These are phyloP conservation scores for Pemphredon lugubris DNA, from an alignment of 2,888 invertebrate species.

Conservation along the genomic window DNA sequence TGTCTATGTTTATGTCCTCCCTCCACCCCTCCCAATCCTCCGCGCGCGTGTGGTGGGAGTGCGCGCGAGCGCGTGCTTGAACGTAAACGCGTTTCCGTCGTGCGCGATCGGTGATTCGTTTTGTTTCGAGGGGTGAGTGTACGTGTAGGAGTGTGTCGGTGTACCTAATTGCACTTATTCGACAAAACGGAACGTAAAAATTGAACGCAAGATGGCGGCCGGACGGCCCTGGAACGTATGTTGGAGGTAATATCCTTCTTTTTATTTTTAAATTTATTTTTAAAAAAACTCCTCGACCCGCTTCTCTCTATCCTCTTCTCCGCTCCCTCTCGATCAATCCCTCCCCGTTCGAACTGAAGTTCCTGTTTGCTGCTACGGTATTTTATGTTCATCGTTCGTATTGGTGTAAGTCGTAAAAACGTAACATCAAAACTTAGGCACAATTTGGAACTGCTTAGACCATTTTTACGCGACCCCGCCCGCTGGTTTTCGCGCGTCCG, in stretches of 20 bases:
- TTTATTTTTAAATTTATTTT: constrained; percentile 59
- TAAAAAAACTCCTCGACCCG: constrained; percentile 42
- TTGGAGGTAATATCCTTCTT: constrained; percentile 73
- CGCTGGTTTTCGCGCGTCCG: constrained; percentile 20
- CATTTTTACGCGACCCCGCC: constrained; percentile 64
- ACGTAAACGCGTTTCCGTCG: constrained; percentile 7
- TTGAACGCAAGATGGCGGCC: constrained; percentile 80
- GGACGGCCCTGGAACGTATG: constrained; percentile 77
- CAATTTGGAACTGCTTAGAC: constrained; percentile 81
- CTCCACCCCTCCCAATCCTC: background rate
- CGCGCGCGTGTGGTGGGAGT: background rate
- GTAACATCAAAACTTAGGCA: constrained; percentile 80
- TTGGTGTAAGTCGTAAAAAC: constrained; percentile 74
- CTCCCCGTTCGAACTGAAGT: constrained; percentile 56
- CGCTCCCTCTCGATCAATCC: constrained; percentile 22
- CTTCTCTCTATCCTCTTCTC: constrained; percentile 29
- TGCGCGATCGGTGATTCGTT: constrained; percentile 34
- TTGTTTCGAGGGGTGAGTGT: no score
- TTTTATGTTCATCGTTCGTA: constrained; percentile 55
- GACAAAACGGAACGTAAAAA: constrained; percentile 79
- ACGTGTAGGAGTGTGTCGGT: constrained; percentile 60
- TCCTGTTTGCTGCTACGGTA: constrained; percentile 53
- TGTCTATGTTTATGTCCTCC: background rate
- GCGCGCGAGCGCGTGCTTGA: constrained; percentile 13
- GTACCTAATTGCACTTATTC: constrained; percentile 81